Evolutionary conservation across 2,113 vertebrate species (phyloP), one percentile per base, ranked within the genome.

Genomic region (Phoenicopterus ruber): DNA sequence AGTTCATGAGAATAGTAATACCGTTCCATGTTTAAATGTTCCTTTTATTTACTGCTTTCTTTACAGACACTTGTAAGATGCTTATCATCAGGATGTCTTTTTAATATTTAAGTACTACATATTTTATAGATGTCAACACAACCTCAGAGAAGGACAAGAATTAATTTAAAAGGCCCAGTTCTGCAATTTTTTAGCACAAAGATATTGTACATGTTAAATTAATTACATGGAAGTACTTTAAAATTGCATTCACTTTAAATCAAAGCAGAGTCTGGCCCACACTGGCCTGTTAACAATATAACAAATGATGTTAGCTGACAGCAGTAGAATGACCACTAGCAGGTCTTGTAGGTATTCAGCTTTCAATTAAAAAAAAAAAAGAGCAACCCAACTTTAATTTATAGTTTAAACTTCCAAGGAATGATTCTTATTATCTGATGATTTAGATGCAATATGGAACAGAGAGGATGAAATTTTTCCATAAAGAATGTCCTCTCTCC

Each of bases 241-340:
- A 84, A 86, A 36, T 9, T 52, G 5, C 10, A 16, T 67, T 83
- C 9, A 22, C 7, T 84, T 50, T 22, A 52, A 74, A 74, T 25
- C 26, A 65, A 61, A 87, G 24, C 10, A 42, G 20, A 47, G 12
- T 55, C 16, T 78, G 42, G 2, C 8, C 29, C 9, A 6, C 4
- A 4, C 6, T 74, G 31, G 7, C 3, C 2, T 6, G 2, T 62
- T 54, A 78, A 61, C 3, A 29, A 2, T 17, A 3, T 26, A 61
- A 50, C 9, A 72, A 85, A 18, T 20, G 29, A 19, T 14, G 6
- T 52, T 36, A 61, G 6, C 16, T 59, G n/a, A 25, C 17, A 91
- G 9, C 11, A 57, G 25, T n/a, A 50, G 49, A 72, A 69, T 65
- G 47, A 38, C 12, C n/a, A 61, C 2, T 49, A 38, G 5, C 13